Base-by-base conservation (phyloP, 2,797 vertebrate species). In the Lerista edwardsae region DNA sequence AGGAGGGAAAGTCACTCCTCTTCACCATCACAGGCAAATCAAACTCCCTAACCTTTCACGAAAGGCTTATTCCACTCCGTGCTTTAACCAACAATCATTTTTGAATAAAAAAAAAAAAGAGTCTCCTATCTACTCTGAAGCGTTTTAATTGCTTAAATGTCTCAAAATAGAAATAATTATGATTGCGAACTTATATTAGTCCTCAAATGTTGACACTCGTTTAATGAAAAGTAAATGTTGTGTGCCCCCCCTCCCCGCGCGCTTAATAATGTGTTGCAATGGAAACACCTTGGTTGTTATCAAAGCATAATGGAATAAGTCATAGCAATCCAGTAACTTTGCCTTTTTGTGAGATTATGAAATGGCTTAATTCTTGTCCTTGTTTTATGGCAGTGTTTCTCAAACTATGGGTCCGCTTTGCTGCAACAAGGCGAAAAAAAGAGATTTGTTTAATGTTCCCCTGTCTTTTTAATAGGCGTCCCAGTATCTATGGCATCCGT, bases 211-310 rank as follows among this genome's bases (percentile, higher is more conserved):
- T 5, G 21, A n/a, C 29, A 61, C 23, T n/a, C 8, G 1, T 78
- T 84, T 44, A 77, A 77, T 71, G 65, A 78, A 84, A 84, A 77
- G 17, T 61, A 62, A 62, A 36, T 44, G 64, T 62, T 82, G 57
- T 61, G 71, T 67, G 47, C 23, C 69, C 39, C n/a, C 55, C n/a
- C n/a, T n/a, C n/a, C n/a, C n/a, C n/a, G n/a, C n/a, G n/a, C n/a
- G 9, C 23, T 17, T 78, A 47, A 69, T 25, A 75, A 69, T 69
- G 62, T 39, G 34, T 39, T 75, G 81, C 57, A 47, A 51, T 65
- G 71, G 55, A 75, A 75, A 68, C 17, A 55, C 47, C 67, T 84
- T 76, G 44, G 25, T 25, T 79, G 57, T 73, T 79, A 65, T 74
- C 55, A 61, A 55, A 51, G 47, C 39, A 72, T 68, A 68, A 83